These are phyloP conservation scores for Metellina segmentata DNA, from an alignment of 2,888 invertebrate genomes.

Conservation along the genomic window DNA sequence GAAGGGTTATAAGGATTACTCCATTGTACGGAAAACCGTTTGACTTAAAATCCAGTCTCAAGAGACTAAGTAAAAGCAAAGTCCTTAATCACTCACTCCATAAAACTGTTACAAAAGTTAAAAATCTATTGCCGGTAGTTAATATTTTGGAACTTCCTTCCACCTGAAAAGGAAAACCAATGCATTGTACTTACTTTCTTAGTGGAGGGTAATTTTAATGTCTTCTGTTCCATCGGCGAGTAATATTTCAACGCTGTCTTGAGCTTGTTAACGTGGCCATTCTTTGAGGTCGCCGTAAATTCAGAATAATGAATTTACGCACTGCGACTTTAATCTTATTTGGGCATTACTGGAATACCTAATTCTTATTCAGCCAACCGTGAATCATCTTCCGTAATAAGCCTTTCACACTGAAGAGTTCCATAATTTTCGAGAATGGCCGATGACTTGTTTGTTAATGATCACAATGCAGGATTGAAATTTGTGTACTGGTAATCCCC, in stretches of 20 bases:
- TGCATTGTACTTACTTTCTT: not conserved
- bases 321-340: constrained; percentile 23
- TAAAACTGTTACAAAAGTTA: not conserved
- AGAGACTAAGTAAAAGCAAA: not conserved
- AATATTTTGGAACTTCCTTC: not conserved
- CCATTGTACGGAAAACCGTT: not conserved
- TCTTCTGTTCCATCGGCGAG: not conserved
- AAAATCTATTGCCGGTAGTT: not conserved
- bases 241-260: not conserved
- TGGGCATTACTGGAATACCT: constrained; percentile 13
- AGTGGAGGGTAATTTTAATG: not conserved
- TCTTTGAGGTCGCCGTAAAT: constrained; percentile 23
- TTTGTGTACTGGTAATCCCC: too few relatives aligned
- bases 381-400: constrained; percentile 35
- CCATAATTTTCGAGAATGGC: constrained; percentile 5
- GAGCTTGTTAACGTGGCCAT: not conserved
- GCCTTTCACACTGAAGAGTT: constrained; percentile 16
- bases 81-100: not conserved
- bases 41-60: not conserved
- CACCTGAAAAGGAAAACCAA: not conserved
- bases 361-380: constrained; percentile 8
- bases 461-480: not conserved
- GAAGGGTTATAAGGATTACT: too few relatives aligned
- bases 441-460: not conserved
- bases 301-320: constrained; percentile 29